These are phyloP conservation scores for Gandaritis pyraliata DNA, from an alignment of 2,888 invertebrate species.

Conservation along the genomic window DNA sequence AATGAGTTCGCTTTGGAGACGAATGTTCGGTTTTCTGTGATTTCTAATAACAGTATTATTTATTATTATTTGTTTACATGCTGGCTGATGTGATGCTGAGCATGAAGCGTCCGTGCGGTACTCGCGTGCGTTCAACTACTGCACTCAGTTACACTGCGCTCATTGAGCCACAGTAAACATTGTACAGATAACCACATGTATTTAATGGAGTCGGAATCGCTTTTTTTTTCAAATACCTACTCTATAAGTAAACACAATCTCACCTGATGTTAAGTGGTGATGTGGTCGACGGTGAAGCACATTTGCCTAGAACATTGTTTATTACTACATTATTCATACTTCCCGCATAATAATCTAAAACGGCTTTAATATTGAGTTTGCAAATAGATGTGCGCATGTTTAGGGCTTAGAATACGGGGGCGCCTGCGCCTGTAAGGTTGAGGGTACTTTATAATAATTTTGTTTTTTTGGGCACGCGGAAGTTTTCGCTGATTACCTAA, in stretches of 20 bases:
- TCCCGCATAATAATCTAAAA: conserved; percentile 18
- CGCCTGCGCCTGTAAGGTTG: neutral
- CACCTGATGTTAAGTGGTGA: too few species aligned
- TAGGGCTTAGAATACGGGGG: conserved; percentile 7
- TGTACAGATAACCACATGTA: conserved; percentile 26
- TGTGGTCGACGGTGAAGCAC: too few species aligned
- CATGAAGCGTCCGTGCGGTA: too few species aligned
- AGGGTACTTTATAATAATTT: neutral
- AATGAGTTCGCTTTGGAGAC: too few species aligned
- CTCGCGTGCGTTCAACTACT: conserved; percentile 8
- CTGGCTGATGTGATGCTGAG: too few species aligned
- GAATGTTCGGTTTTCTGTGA: too few species aligned
- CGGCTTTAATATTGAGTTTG: conserved; percentile 9
- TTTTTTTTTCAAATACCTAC: too few species aligned
- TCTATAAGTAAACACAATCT: too few species aligned
- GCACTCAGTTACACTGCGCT: conserved; percentile 8
- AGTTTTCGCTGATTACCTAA: neutral
- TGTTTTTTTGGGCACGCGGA: conserved; percentile 6
- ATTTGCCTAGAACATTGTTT: too few species aligned
- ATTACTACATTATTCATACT: too few species aligned
- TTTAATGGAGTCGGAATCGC: conserved; percentile 9
- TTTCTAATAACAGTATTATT: too few species aligned
- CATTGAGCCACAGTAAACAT: conserved; percentile 24
- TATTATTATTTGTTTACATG: too few species aligned
- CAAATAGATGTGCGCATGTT: conserved; percentile 15